Base-by-base conservation (phyloP, 2,888 invertebrate genomes). In the Drosophila infuscata region DNA sequence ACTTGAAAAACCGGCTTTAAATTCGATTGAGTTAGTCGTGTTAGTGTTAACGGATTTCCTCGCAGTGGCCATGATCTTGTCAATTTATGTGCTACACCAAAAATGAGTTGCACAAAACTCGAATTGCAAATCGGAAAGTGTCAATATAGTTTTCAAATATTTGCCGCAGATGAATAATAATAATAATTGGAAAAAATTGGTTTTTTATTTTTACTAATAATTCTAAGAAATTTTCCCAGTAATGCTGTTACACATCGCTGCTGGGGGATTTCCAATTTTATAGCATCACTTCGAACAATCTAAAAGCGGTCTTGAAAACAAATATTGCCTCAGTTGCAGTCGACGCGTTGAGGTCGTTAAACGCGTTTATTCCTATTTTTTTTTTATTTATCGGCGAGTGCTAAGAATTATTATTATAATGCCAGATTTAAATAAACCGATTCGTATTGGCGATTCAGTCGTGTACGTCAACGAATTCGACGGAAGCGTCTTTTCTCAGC, bases 311-410 rank as follows among this genome's bases (percentile, higher is more conserved):
- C 2, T 25, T 63, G 32, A 36, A 53, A 32, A 8, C n/a, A 25
- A 25, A 38, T 20, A n/a, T 48, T 48, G n/a, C 8, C 46, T 53
- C 46, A 66, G 66, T 66, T 63, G 25, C 12, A 32, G 1, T 66
- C 46, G 30, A 12, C 32, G 61, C 54, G 17, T 61, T 53, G 33
- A 5, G 33, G 12, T 8, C 11, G 17, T 17, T 7, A 17, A 58
- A 58, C 25, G 38, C 8, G 33, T 48, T 48, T 11, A 15, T 7
- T 7, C 1, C 15, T 38, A 49, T 36, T 57, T 33, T 36, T 9
- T 32, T 36, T 25, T 2, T 25, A 25, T 25, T 25, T 25, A 25
- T 30, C 56, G 3, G 2, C 5, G 15, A 2, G 57, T 25, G 8
- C 32, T 41, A 32, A 4, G 1, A 3, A 15, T 1, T 12, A 0